Base-by-base conservation (phyloP, 1,140 invertebrate genomes). In the Drosophila trapezifrons region DNA sequence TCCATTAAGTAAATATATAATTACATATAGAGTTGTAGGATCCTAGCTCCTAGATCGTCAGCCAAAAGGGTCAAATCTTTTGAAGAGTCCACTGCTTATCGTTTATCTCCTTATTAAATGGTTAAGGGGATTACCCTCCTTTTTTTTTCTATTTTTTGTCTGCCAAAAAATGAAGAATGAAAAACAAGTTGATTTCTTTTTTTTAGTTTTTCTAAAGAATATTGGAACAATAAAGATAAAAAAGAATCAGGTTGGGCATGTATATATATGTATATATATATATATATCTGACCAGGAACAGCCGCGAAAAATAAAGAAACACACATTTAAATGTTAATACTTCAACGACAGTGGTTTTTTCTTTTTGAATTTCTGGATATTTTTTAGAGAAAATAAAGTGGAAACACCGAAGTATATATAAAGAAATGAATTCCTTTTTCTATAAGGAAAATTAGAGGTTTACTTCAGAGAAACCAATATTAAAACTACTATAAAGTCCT, bases 311-410 rank as follows among this genome's bases (percentile, higher is more conserved):
- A 54, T 54, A 54, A 54, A 54, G n/a, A 20, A 12, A 32, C 27
- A 51, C 47, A 51, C 49, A 17, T 52, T 52, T 35, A 52, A 52
- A 52, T 52, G 29, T 52, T 32, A 0, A 51, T 17, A 18, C 17
- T 35, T 51, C 4, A 4, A 15, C 6, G 22, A 17, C 8, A 25
- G 40, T 29, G 46, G n/a, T 18, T 51, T 18, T 51, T 8, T 18
- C 18, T 1, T 15, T 20, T 20, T 10, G 3, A 1, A 18, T 9
- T 9, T 52, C 17, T 52, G 9, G 0, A 32, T 9, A 20, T 9
- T 13, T 13, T 13, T 29, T 6, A 2, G 2, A 1, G 1, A 32
- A 18, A 18, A 32, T 13, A 4, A 8, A 38, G 6, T 6, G 15
- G 37, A 6, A n/a, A 38, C 15, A 13, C 13, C 4, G 15, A 37